Base-by-base conservation (phyloP, 1,140 invertebrate genomes). In the Anagrus nilaparvatae region DNA sequence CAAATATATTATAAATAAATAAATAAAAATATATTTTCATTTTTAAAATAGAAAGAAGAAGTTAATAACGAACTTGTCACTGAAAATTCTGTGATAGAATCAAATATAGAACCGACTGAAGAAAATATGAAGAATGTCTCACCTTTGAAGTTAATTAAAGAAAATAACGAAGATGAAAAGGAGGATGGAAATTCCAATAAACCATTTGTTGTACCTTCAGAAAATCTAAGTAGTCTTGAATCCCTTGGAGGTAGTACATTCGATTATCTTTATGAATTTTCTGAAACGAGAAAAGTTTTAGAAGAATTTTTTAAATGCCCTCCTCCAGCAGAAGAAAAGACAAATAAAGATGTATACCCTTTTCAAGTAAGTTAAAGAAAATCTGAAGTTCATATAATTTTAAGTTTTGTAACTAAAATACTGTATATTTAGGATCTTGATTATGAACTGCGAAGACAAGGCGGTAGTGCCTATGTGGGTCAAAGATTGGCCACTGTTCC, bases 271-370 rank as follows among this genome's bases (percentile, higher is more conserved):
- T 91, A 90, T 61, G 87, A 90, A 59, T 90, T 90, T 64, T 90
- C 86, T 1, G 87, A 92, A 63, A 92, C 87, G 10, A 71, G 86
- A 35, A 90, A 90, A 71, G 87, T 91, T 21, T 67, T 92, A 12
- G 87, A 91, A 59, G 87, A 92, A 69, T 91, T 92, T 67, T 92
- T 90, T 65, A 85, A 86, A 61, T 84, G 84, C 57, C 81, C 81
- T 4, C 67, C 75, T 45, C 65, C 71, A 19, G 69, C 72, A 19
- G 75, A 78, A 53, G 75, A 75, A 44, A 78, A 61, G 47, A 67
- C 72, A 47, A 68, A 61, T 41, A 67, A 44, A 27, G 59, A 51
- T 19, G 57, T 60, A 30, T 68, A 60, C 46, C 65, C 56, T 8
- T 77, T 77, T 54, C 73, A 76, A 60, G 75, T 76, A 45, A 47